Percentiles rank a stretch among this genome's conserved stretches.
These are phyloP conservation scores for Lacerta agilis DNA, from an alignment of 2,797 vertebrate genomes.

Conservation along the genomic window DNA sequence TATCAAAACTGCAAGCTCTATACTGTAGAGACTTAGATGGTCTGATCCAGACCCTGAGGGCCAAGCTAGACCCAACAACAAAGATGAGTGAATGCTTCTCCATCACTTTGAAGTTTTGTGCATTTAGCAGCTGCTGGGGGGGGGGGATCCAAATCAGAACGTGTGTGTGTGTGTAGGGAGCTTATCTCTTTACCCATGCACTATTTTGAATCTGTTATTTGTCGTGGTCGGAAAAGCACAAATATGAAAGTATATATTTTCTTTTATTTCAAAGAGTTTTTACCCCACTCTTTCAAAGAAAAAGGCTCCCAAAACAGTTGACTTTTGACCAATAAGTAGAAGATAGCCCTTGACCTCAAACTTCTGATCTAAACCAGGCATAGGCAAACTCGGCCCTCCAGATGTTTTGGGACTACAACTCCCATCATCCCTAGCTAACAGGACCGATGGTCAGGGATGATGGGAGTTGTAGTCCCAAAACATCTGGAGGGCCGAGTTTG, in stretches of 20 bases:
- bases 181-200: background rate
- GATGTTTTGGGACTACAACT: too few relatives aligned
- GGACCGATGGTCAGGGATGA: too few relatives aligned
- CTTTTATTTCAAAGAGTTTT: too few relatives aligned
- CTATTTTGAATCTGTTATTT: background rate
- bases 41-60: conserved; percentile 16
- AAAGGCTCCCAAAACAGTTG: too few relatives aligned
- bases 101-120: background rate
- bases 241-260: background rate
- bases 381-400: too few relatives aligned
- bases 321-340: too few relatives aligned
- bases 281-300: too few relatives aligned
- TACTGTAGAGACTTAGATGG: conserved; percentile 22
- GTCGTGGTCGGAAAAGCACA: background rate
- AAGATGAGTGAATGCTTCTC: background rate
- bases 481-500: too few relatives aligned
- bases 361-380: too few relatives aligned
- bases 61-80: background rate
- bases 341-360: too few relatives aligned
- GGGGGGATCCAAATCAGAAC: background rate
- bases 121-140: background rate
- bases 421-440: too few relatives aligned
- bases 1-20: conserved; percentile 34
- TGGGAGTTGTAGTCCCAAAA: too few relatives aligned
- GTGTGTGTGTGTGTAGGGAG: background rate